Conservation (phyloP, 2,113 vertebrate species). For the Alligator sinensis region DNA sequence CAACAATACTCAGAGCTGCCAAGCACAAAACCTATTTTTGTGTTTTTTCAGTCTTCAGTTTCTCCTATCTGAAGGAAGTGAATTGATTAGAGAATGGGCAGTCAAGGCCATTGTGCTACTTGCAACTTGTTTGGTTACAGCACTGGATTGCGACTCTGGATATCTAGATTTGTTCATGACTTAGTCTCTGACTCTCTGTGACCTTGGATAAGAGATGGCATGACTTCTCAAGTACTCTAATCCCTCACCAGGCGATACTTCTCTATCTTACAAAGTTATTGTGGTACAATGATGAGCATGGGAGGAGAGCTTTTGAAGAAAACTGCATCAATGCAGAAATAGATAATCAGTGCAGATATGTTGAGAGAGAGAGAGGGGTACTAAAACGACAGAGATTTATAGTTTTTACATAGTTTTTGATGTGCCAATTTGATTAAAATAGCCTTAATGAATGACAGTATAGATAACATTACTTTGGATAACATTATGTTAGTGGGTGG, state of each 20-base stretch:
- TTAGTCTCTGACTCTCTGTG: background rate
- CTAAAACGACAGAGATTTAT: background rate
- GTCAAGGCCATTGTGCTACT: background rate
- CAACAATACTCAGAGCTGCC: background rate
- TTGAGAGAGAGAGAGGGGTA: background rate
- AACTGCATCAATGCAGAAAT: background rate
- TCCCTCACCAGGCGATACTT: background rate
- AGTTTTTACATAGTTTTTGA: background rate
- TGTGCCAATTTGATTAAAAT: background rate
- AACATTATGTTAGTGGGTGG: accelerated
- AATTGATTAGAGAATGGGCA: background rate
- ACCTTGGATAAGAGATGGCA: background rate
- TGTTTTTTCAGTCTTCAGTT: background rate
- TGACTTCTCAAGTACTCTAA: background rate
- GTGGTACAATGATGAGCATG: background rate
- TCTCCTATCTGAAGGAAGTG: background rate
- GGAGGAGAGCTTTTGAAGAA: no score
- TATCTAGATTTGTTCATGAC: background rate
- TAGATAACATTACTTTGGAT: background rate
- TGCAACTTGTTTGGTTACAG: background rate
- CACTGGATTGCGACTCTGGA: background rate
- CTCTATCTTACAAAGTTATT: background rate
- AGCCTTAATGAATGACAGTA: background rate
- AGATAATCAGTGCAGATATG: background rate
- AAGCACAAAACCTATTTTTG: background rate